Evolutionary conservation across 1,140 invertebrate genomes (phyloP), one percentile per base, ranked within the genome.

Genomic region (Hycleus phaleratus): DNA sequence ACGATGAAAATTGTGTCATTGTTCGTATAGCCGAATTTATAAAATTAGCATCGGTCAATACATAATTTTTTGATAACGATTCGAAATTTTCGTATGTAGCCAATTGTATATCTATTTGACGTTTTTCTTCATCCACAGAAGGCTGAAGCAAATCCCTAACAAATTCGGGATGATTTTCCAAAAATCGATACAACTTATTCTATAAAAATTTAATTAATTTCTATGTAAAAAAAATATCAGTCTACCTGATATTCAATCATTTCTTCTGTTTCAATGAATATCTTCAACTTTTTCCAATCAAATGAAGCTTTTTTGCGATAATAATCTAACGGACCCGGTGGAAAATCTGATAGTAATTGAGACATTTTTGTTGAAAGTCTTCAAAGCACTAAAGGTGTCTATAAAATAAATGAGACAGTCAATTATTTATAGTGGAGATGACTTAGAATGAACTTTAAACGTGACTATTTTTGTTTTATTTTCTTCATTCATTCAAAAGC

Each of bases 271-370:
- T 90, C 86, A 39, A 91, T 70, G 54, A 85, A 81, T 26, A 88
- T 59, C 63, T 83, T 85, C 71, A 93, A 77, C 55, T 81, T 77
- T 71, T 89, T 90, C 88, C 89, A 92, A 69, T 88, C 80, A 67
- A 93, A 92, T 5, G 85, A 82, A 3, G 88, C 83, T 51, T 75
- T 78, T 59, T 83, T 84, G 66, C 90, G 80, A 73, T 90, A 91
- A 3, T 68, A 69, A 70, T 88, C 83, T 43, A 92, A 74, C 2
- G 89, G 87, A 43, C 89, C 87, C 32, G 71, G 75, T 55, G 79
- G 79, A 59, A 84, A 75, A 73, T 84, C 78, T 46, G 59, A 40
- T 49, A 72, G 42, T 12, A 66, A 24, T 46, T 65, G 46, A 4
- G 60, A 50, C 68, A 70, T 70, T 40, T 55, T 65, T 10, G 11